Evolutionary conservation across 2,888 invertebrate genomes (phyloP).

Genomic region (Trichopoda pennipes): DNA sequence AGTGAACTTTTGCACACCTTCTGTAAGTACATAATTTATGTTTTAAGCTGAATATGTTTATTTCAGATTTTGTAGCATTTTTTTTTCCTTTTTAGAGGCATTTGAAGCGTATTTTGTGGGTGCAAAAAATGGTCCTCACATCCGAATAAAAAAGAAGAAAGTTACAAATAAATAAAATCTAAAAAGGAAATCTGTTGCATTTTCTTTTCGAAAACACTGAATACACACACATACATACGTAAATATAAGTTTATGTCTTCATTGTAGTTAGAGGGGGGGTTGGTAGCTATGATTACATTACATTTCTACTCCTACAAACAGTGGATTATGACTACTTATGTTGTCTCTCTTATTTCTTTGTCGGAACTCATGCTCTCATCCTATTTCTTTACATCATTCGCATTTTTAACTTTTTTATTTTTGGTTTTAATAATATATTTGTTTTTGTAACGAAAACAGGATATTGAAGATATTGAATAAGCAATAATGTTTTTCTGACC

Average conservation of each 20-base stretch:
- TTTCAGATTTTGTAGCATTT: conserved; percentile 27
- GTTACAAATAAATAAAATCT: conserved; percentile 34
- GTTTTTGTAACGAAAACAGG: conserved; percentile 54
- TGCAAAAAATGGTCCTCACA: conserved; percentile 24
- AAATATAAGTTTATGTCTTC: background rate
- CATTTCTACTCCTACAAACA: conserved; percentile 35
- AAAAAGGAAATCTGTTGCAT: conserved; percentile 63
- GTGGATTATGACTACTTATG: conserved; percentile 53
- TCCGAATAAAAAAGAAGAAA: background rate
- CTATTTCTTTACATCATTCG: conserved; percentile 18
- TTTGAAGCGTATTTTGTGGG: conserved; percentile 27
- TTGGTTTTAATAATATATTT: conserved; percentile 40
- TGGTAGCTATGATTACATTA: conserved; percentile 2
- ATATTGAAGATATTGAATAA: conserved; percentile 61
- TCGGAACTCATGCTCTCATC: conserved; percentile 12
- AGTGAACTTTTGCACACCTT: too few species aligned
- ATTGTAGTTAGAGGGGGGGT: background rate
- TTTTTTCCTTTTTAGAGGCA: background rate
- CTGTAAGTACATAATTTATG: background rate
- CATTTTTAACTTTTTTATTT: background rate
- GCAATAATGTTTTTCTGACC: conserved; percentile 49
- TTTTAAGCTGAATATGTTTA: background rate
- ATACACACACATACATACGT: background rate
- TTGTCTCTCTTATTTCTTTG: background rate
- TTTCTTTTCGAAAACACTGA: conserved; percentile 6